Percentiles rank a stretch among this genome's conserved stretches.
Conservation (phyloP, 1,140 invertebrate genomes). For the Theocolax elegans region DNA sequence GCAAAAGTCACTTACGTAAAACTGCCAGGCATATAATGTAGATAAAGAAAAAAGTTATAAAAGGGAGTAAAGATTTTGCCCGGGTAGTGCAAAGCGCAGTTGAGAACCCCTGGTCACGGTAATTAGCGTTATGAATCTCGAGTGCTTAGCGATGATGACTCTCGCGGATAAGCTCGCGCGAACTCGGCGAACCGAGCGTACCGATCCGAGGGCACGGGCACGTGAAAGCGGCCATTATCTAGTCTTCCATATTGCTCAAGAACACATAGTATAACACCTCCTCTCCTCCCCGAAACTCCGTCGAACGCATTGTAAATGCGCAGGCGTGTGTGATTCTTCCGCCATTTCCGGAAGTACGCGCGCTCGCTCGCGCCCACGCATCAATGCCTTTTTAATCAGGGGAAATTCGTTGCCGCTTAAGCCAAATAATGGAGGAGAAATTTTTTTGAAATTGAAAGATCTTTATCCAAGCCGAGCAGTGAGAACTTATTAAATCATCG, state of each 20-base stretch:
- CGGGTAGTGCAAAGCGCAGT: constrained; percentile 28
- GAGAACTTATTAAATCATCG: constrained; percentile 27
- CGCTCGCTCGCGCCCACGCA: constrained; percentile 1
- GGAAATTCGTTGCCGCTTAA: constrained; percentile 26
- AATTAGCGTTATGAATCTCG: constrained; percentile 64
- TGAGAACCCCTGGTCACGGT: constrained; percentile 54
- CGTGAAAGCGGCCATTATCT: constrained; percentile 65
- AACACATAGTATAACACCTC: constrained; percentile 24
- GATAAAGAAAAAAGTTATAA: too few relatives aligned
- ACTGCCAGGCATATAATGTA: background rate
- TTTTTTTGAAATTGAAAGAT: constrained; percentile 23
- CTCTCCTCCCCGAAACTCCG: constrained; percentile 7
- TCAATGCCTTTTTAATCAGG: constrained; percentile 4
- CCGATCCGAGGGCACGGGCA: constrained; percentile 54
- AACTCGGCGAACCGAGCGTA: constrained; percentile 54
- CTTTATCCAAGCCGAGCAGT: background rate
- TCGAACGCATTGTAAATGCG: background rate
- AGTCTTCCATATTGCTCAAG: constrained; percentile 60
- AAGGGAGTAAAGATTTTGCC: too few relatives aligned
- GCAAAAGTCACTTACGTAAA: constrained; percentile 15
- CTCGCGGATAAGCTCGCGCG: constrained; percentile 59
- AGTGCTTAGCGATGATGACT: constrained; percentile 58
- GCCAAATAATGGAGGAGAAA: constrained; percentile 27
- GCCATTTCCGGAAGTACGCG: background rate
- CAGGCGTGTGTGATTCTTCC: constrained; percentile 12